A percentile compares a stretch with the other conserved stretches of the same genome.
Evolutionary conservation across 2,888 invertebrate genomes (phyloP).

Genomic region (Trichopria drosophilae): DNA sequence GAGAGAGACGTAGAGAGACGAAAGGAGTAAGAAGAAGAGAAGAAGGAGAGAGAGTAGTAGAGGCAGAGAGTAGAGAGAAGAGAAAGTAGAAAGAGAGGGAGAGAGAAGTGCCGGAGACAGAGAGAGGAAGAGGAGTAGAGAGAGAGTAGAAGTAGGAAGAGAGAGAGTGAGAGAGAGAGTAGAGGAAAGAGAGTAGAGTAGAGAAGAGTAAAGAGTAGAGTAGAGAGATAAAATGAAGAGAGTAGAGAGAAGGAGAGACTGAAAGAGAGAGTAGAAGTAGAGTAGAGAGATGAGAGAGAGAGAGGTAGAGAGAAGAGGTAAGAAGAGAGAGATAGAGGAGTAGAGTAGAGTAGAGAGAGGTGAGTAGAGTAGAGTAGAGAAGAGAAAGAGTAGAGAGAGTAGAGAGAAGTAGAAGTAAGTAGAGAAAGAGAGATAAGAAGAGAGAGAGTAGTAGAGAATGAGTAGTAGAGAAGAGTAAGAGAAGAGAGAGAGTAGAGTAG

Average conservation of each 20-base stretch:
- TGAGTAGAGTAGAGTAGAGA: background rate
- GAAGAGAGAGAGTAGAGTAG: background rate
- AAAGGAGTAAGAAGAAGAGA: no score
- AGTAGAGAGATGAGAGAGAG: background rate
- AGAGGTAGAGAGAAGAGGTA: background rate
- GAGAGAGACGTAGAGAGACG: no score
- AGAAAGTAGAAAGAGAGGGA: no score
- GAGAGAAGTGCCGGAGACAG: no score
- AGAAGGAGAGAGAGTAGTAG: no score
- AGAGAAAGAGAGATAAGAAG: background rate
- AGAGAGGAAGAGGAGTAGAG: no score
- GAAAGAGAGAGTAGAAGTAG: background rate
- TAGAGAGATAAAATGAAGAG: background rate
- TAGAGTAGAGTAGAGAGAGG: background rate
- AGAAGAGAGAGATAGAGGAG: background rate
- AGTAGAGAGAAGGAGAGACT: background rate
- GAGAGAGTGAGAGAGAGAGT: no score
- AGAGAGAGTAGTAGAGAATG: background rate
- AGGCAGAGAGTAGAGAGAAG: no score
- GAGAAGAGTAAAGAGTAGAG: background rate
- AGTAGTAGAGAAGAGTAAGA: background rate
- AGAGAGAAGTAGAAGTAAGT: background rate
- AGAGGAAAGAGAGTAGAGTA: background rate
- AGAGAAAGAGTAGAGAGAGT: background rate
- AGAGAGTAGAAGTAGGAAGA: no score